Percentiles rank a stretch among this genome's conserved stretches.
These are phyloP conservation scores for Baronia brevicornis DNA, from an alignment of 2,888 invertebrate genomes.

Conservation along the genomic window DNA sequence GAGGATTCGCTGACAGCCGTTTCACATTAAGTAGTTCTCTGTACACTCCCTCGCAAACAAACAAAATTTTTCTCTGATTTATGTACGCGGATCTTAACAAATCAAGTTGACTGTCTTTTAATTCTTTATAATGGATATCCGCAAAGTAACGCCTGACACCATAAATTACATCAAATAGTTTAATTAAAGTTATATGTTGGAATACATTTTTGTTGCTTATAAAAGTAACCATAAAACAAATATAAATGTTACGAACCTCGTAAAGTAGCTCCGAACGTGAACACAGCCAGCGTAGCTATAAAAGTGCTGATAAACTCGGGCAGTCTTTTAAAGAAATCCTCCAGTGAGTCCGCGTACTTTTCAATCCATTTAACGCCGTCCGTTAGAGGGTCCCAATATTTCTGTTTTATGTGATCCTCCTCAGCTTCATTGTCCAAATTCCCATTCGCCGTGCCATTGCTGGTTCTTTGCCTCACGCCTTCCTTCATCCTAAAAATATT, in stretches of 20 bases:
- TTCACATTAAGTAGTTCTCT: too few relatives aligned
- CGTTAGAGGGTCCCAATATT: slow-evolving; percentile 68
- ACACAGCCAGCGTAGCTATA: slow-evolving; percentile 76
- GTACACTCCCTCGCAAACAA: too few relatives aligned
- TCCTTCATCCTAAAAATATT: slow-evolving; percentile 29
- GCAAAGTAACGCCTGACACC: too few relatives aligned
- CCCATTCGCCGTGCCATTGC: slow-evolving; percentile 8
- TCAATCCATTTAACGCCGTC: slow-evolving; percentile 78
- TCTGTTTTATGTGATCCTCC: slow-evolving; percentile 23
- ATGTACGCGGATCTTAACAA: too few relatives aligned
- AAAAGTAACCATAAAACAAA: not conserved
- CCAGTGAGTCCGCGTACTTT: slow-evolving; percentile 68
- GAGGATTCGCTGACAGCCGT: too few relatives aligned
- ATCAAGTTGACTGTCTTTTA: too few relatives aligned
- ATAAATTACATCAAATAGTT: too few relatives aligned
- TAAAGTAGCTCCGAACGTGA: slow-evolving; percentile 77
- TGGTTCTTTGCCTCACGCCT: slow-evolving; percentile 24
- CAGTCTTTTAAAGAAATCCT: slow-evolving; percentile 71
- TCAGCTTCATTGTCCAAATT: slow-evolving; percentile 17
- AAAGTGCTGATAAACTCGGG: slow-evolving; percentile 72
- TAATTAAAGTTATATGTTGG: not conserved
- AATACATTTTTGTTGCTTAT: not conserved
- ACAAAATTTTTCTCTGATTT: too few relatives aligned
- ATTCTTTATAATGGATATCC: too few relatives aligned
- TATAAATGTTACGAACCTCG: slow-evolving; percentile 67